Conservation (phyloP, 2,797 vertebrate genomes). For the Pangasius macronema region DNA sequence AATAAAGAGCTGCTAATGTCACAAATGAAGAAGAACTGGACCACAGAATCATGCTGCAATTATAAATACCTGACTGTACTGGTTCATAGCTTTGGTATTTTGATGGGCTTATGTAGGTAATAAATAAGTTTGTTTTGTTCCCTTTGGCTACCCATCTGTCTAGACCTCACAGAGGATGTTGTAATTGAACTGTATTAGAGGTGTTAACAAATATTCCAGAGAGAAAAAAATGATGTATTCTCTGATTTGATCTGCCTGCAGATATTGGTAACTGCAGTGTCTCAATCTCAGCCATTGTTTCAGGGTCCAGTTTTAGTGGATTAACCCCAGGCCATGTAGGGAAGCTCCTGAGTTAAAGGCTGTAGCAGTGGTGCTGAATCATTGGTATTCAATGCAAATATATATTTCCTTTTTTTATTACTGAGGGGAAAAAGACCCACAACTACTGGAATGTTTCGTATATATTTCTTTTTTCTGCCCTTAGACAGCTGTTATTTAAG, state of each 20-base stretch:
- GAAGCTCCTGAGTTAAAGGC: neutral
- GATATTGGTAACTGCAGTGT: neutral
- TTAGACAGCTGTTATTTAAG: neutral
- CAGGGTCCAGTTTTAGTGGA: conserved; percentile 12
- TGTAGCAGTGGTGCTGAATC: conserved; percentile 3
- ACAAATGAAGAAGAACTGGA: neutral
- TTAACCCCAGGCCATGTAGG: neutral
- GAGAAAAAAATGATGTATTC: neutral
- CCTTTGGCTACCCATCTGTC: neutral
- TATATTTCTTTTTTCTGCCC: neutral
- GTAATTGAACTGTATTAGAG: neutral
- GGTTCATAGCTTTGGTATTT: neutral
- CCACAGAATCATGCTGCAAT: neutral
- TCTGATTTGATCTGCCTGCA: neutral
- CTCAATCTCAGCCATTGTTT: conserved; percentile 1
- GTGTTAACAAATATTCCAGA: neutral
- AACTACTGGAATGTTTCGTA: neutral
- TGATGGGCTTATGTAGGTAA: neutral
- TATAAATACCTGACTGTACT: neutral
- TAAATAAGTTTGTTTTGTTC: neutral
- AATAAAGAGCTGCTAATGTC: neutral
- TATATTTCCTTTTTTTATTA: neutral
- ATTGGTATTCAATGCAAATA: conserved; percentile 34
- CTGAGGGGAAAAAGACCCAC: neutral
- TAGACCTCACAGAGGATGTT: neutral